A percentile compares a stretch with the other conserved stretches of the same genome.
Conservation (phyloP, 2,113 vertebrate species). For the Piaya cayana region DNA sequence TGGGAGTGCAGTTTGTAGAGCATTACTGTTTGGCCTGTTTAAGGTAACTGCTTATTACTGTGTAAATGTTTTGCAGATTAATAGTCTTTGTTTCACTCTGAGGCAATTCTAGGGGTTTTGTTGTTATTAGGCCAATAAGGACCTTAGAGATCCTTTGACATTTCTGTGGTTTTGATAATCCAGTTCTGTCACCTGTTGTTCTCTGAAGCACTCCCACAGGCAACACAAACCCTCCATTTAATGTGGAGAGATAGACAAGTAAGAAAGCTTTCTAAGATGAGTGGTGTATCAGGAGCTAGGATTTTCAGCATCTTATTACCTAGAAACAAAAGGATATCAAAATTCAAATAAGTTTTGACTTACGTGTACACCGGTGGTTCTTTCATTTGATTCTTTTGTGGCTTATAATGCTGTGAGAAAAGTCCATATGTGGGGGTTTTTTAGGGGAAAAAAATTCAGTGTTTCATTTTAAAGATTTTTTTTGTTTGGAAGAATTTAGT, state of each 20-base stretch:
- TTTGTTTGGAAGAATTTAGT: not conserved
- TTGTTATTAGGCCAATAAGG: not conserved
- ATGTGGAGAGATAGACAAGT: not conserved
- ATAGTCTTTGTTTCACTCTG: not conserved
- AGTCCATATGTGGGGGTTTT: not conserved
- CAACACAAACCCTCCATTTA: not conserved
- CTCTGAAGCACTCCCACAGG: not conserved
- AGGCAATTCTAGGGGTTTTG: not conserved
- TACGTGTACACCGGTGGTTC: not conserved
- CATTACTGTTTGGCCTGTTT: not conserved
- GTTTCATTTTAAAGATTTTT: not conserved
- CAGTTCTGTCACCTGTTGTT: not conserved
- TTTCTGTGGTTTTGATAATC: not conserved
- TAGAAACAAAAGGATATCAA: not conserved
- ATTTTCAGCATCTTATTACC: not conserved
- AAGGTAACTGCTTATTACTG: not conserved
- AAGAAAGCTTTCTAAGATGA: not conserved
- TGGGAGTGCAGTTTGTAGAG: not conserved
- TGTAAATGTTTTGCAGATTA: not conserved
- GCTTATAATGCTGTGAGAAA: not conserved
- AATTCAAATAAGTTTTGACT: not conserved
- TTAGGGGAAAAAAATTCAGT: not conserved
- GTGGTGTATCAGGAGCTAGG: not conserved
- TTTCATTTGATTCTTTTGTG: not conserved
- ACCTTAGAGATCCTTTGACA: not conserved